Evolutionary conservation across 2,888 invertebrate species (phyloP).

Genomic region (Exephanes ischioxanthus): DNA sequence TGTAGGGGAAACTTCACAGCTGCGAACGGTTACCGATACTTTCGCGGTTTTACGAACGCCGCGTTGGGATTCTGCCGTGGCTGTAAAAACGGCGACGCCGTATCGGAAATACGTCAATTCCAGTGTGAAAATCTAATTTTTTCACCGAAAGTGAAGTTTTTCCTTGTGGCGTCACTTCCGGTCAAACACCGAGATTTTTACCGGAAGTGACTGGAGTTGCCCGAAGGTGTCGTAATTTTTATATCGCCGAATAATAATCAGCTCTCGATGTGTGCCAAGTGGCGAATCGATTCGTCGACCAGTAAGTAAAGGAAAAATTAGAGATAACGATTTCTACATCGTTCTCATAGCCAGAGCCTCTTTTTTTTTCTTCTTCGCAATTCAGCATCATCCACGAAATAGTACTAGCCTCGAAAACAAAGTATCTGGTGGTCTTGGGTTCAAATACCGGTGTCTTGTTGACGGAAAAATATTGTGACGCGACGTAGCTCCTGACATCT

Average conservation of each 20-base stretch:
- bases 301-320: too few relatives aligned
- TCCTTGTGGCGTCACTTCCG: not conserved
- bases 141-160: not conserved
- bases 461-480: too few relatives aligned
- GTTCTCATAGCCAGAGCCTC: too few relatives aligned
- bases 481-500: too few relatives aligned
- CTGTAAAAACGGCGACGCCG: not conserved
- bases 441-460: too few relatives aligned
- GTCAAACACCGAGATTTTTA: not conserved
- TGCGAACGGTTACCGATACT: not conserved
- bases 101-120: not conserved
- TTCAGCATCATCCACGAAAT: too few relatives aligned
- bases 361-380: too few relatives aligned
- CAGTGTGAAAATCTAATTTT: not conserved
- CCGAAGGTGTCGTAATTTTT: not conserved
- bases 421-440: too few relatives aligned
- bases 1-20: not conserved
- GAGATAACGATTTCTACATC: too few relatives aligned
- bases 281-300: too few relatives aligned
- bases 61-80: not conserved
- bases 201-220: not conserved
- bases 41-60: conserved; percentile 22
- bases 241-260: not conserved
- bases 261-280: too few relatives aligned
- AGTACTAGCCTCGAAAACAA: too few relatives aligned